Evolutionary conservation across 1,140 invertebrate genomes (phyloP), one percentile per base, ranked within the genome.

Genomic region (Brachionus koreanus): DNA sequence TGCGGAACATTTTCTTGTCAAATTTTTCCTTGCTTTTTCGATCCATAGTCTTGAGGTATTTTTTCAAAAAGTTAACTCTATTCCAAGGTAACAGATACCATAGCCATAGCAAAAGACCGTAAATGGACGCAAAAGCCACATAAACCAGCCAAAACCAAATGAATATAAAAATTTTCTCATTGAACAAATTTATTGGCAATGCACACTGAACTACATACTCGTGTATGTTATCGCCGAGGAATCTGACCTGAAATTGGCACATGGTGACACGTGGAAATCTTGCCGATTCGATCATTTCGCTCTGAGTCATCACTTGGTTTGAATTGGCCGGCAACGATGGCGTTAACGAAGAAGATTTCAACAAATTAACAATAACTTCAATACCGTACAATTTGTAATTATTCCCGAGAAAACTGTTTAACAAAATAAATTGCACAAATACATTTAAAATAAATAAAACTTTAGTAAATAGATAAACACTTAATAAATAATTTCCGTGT

Each of bases 91-190:
- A 77, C 9, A 84, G 84, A n/a, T 82, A 65, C 81, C 82, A 87
- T 4, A 89, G 81, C 87, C 88, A 89, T 10, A 85, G 83, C 4
- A 87, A 67, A 49, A 89, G 86, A 82, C 85, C 87, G 83, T 89
- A 87, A 75, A 88, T 85, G 13, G 89, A 88, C 25, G 89, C 85
- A 19, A 88, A 83, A 42, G 89, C 87, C 9, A 90, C 88, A 84
- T 90, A 89, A 13, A 90, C 88, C 52, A 89, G 87, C 90, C 90
- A 90, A 84, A 90, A 90, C 90, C 90, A 90, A 42, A 91, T 84
- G 83, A 90, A 89, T 77, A 90, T 88, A 84, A 90, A 90, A 25
- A 90, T 90, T 84, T 90, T 90, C 84, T 90, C 90, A 84, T 90
- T 90, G 85, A 90, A 90, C 25, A 90, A 86, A 83, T 91, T 90